phyloP scores from a whole-genome alignment of 1,140 invertebrate species.

The Zaprionus taronus region DNA sequence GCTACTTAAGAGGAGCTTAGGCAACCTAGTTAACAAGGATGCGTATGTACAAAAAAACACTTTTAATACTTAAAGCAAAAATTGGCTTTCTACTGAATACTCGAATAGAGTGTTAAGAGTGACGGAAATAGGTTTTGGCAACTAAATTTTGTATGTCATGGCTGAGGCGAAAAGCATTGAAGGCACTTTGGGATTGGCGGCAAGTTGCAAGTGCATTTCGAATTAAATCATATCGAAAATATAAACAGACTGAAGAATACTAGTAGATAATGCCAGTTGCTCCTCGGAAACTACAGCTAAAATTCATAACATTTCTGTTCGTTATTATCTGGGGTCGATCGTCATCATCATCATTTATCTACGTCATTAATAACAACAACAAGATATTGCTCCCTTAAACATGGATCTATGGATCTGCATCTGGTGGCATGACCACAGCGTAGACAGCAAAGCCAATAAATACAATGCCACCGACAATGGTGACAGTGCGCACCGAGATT shows the following conservation, averaged over 20 bases:
- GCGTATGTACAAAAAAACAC: constrained; percentile 57
- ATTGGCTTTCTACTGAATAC: constrained; percentile 44
- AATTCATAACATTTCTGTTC: constrained; percentile 40
- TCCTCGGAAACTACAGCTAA: constrained; percentile 65
- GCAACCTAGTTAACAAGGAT: constrained; percentile 52
- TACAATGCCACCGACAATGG: constrained; percentile 84
- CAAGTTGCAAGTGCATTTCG: constrained; percentile 18
- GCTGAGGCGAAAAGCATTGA: constrained; percentile 68
- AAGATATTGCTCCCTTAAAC: constrained; percentile 86
- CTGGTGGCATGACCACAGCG: constrained; percentile 73
- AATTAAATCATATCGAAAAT: constrained; percentile 10
- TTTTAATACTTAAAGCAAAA: constrained; percentile 69
- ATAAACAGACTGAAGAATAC: constrained; percentile 29
- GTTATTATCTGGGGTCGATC: constrained; percentile 31
- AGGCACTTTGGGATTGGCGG: constrained; percentile 59
- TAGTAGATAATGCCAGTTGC: constrained; percentile 33
- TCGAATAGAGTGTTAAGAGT: constrained; percentile 27
- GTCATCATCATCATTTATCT: constrained; percentile 33
- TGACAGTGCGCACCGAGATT: constrained; percentile 91
- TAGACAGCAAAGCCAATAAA: constrained; percentile 82
- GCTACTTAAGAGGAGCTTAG: constrained; percentile 62
- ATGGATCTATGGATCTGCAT: constrained; percentile 85
- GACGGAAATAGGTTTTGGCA: constrained; percentile 27
- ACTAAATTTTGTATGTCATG: constrained; percentile 71
- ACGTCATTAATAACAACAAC: constrained; percentile 56